Percentiles rank a stretch among this genome's conserved stretches.
phyloP scores from a whole-genome alignment of 2,797 vertebrate genomes.

The Petrocephalus schoutedeni region DNA sequence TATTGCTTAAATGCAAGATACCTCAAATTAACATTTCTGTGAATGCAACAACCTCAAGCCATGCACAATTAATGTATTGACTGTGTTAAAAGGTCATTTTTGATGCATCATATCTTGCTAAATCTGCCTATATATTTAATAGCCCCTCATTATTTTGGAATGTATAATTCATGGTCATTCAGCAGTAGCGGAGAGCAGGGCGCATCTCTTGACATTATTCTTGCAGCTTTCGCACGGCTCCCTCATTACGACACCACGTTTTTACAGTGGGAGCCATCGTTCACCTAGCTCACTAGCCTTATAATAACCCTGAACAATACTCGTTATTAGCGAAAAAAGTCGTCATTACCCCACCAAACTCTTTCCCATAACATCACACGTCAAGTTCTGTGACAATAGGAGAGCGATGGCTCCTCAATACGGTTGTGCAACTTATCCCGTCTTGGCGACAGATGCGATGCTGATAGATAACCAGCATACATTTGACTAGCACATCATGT shows the following conservation, averaged over 20 bases:
- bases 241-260: constrained; percentile 23
- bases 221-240: constrained; percentile 13
- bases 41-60: background rate
- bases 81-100: background rate
- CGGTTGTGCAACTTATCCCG: background rate
- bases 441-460: background rate
- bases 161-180: constrained; percentile 24
- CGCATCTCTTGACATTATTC: constrained; percentile 5
- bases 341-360: background rate
- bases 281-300: constrained; percentile 14
- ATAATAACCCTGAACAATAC: constrained; percentile 20
- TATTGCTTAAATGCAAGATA: background rate
- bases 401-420: background rate
- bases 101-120: background rate
- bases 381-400: background rate
- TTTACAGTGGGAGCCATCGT: background rate
- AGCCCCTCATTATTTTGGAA: constrained; percentile 30
- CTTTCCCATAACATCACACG: background rate
- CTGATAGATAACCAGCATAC: background rate
- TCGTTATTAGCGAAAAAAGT: constrained; percentile 16
- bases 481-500: background rate
- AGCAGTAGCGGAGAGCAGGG: background rate
- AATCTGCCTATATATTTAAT: constrained; percentile 25
- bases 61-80: constrained; percentile 11
- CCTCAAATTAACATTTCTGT: background rate